Percentiles rank a stretch among this genome's conserved stretches.
phyloP scores from a whole-genome alignment of 1,140 invertebrate genomes.

The Carposina sasakii region DNA sequence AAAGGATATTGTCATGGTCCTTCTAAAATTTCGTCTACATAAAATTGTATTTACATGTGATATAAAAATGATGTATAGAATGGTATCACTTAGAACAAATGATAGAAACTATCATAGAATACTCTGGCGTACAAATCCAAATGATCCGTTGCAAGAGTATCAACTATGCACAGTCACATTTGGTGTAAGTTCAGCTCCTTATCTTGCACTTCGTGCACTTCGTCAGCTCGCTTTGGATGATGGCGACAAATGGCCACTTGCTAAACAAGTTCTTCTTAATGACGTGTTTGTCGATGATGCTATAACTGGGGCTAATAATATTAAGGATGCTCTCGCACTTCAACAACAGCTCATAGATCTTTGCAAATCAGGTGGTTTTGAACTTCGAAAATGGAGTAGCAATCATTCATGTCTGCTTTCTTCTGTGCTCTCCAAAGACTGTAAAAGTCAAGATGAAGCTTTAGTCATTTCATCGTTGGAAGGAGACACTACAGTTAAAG shows the following conservation, averaged over 20 bases:
- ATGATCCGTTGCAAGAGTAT: neutral
- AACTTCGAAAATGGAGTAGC: slow-evolving; percentile 2
- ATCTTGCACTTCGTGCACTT: neutral
- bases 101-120: neutral
- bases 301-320: neutral
- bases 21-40: neutral
- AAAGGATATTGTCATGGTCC: neutral
- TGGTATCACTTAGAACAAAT: neutral
- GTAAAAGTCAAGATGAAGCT: neutral
- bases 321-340: neutral
- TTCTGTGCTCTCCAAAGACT: no score
- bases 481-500: neutral
- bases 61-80: neutral
- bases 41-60: neutral
- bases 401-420: neutral
- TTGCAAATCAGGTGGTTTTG: neutral
- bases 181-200: neutral
- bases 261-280: neutral
- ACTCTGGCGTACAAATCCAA: neutral
- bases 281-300: neutral
- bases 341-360: neutral
- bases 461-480: neutral
- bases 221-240: slow-evolving; percentile 1
- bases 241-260: neutral
- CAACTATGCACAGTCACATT: neutral